Base-by-base conservation (phyloP, 64 coral and sea anemone genomes). In the Porites australiensis region DNA sequence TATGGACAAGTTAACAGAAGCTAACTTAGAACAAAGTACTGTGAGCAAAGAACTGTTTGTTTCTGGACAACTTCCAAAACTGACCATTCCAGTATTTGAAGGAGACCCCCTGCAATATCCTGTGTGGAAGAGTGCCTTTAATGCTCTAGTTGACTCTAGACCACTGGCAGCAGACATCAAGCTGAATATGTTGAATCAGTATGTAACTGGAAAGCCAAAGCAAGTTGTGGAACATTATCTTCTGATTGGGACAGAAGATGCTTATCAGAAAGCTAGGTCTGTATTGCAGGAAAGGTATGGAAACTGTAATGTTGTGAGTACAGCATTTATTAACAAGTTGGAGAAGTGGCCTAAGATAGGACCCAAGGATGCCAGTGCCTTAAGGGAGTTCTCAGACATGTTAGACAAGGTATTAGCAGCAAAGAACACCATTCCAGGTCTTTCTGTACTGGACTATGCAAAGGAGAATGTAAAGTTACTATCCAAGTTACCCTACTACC, bases 201-300 rank as follows among this genome's bases (percentile, higher is more conserved):
- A 89, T 85, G 86, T 85, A 54, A 61, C 90, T 70, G 87, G 86
- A 55, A 89, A 89, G 77, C 95, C 90, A 27, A 91, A 75, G 22
- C 84, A 87, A 88, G 82, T 88, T 44, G 89, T 91, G 13, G 94
- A 94, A 16, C 91, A 93, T 13, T 95, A 90, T 78, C 82, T 95
- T 6, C 69, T 95, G 81, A 90, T 95, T 46, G 93, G 81, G 16
- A 72, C 88, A 59, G 88, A 87, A 45, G 80, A 90, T 70, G 81
- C 93, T 78, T 95, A 95, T 79, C 50, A 54, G 21, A 49, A 64
- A 70, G 94, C 94, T 22, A 95, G 87, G 66, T 60, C 49, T 48
- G 23, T 91, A 13, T 75, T 95, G 18, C 74, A 87, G 48, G 88
- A 95, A 58, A 87, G 82, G 52, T 91, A 82, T 87, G 88, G 94